Base-by-base conservation (phyloP, 2,797 vertebrate species). In the Cercopithecus petaurista region DNA sequence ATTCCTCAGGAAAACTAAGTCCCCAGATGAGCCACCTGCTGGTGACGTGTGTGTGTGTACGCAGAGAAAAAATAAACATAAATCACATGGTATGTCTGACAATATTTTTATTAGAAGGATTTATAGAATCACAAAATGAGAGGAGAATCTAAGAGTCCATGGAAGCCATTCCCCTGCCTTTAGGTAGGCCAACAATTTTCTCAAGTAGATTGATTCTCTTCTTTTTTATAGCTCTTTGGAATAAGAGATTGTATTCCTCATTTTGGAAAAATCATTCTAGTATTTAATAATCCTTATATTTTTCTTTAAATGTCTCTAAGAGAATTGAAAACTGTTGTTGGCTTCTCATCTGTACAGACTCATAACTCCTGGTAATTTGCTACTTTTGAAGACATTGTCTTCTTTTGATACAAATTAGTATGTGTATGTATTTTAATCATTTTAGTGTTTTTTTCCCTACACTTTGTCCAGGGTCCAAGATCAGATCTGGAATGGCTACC, bases 101-200 rank as follows among this genome's bases (percentile, higher is more conserved):
- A 64, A n/a, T 36, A 39, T 93, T 95, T 67, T 90, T 88, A 70
- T 93, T 59, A 39, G 91, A 88, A 91, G 13, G 30, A 80, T 93
- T 93, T 86, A 85, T 61, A 70, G 64, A 88, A 17, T 70, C 36
- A 33, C 1, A 48, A 43, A 26, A 36, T 41, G n/a, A 46, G 30
- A 55, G 76, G 55, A 55, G 50, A 70, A 70, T 2, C 33, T 33
- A 17, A 59, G 50, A 84, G 28, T 33, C 50, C 4, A 6, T 2
- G 2, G 5, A 82, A 11, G 85, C 10, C 39, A 52, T 79, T 80
- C 21, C 30, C 22, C 11, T 80, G 70, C 21, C 39, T 77, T 79
- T 43, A 8, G 9, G 28, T 3, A 43, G 28, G 39, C 55, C 26
- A 94, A 4, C 26, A 73, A 0, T 26, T 85, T 76, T 75, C 17